Evolutionary conservation across 2,888 invertebrate species (phyloP).

Genomic region (Drosophila histrio): DNA sequence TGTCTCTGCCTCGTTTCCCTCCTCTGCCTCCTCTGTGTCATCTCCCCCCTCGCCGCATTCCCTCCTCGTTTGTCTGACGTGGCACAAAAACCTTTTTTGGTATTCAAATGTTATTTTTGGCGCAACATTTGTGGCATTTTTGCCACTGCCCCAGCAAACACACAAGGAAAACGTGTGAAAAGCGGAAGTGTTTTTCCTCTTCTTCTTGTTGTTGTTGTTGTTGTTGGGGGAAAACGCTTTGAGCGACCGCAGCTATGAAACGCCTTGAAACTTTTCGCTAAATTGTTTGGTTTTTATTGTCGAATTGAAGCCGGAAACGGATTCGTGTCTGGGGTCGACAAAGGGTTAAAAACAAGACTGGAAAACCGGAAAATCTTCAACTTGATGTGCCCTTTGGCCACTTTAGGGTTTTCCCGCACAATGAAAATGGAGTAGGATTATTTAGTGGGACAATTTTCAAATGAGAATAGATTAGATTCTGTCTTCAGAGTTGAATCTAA

Average conservation of each 20-base stretch:
- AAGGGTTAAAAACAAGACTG: conserved; percentile 34
- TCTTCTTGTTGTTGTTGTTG: conserved; percentile 4
- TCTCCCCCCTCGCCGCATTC: no score
- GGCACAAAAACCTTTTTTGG: conserved; percentile 70
- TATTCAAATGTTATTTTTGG: conserved; percentile 75
- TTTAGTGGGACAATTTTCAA: neutral
- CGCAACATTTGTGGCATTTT: conserved; percentile 65
- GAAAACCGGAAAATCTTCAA: conserved; percentile 43
- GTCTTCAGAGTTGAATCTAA: neutral
- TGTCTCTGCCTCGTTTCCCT: conserved; percentile 8
- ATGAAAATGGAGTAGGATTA: conserved; percentile 5
- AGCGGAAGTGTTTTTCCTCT: conserved; percentile 58
- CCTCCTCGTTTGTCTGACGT: conserved; percentile 54
- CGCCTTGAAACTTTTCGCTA: conserved; percentile 54
- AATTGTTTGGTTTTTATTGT: conserved; percentile 50
- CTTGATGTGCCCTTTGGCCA: conserved; percentile 46
- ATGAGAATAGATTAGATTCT: neutral
- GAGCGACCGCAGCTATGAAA: conserved; percentile 59
- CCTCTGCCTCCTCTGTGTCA: neutral
- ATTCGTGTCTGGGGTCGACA: conserved; percentile 34
- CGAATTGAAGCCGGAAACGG: conserved; percentile 47
- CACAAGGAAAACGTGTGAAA: conserved; percentile 60
- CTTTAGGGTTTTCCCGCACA: conserved; percentile 39
- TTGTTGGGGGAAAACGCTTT: conserved; percentile 33
- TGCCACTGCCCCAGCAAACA: conserved; percentile 5